phyloP scores from a whole-genome alignment of 2,113 vertebrate species.

The Mirza zaza region DNA sequence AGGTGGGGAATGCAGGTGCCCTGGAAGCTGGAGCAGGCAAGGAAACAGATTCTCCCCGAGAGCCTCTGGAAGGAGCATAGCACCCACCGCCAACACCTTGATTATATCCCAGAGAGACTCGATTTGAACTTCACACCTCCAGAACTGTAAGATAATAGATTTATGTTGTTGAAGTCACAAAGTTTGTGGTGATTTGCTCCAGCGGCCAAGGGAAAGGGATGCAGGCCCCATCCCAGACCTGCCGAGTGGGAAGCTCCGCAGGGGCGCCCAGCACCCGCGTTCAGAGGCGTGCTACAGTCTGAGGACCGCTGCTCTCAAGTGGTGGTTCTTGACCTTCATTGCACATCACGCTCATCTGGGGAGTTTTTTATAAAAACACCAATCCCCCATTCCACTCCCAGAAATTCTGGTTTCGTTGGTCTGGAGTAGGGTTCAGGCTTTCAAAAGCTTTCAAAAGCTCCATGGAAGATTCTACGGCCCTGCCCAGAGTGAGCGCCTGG shows the following conservation, averaged over 20 bases:
- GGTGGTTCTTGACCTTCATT: background rate
- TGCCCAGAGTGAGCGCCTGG: background rate
- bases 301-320: background rate
- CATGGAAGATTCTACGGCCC: background rate
- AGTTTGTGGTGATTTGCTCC: background rate
- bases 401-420: background rate
- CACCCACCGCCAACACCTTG: background rate
- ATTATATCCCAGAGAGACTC: background rate
- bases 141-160: background rate
- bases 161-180: background rate
- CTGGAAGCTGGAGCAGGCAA: background rate
- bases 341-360: background rate
- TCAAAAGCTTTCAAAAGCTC: background rate
- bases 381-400: background rate
- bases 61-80: background rate
- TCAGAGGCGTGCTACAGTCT: background rate
- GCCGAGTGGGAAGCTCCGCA: background rate
- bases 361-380: background rate
- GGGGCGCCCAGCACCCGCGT: background rate
- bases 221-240: background rate
- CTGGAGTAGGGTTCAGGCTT: background rate
- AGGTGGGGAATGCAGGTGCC: background rate
- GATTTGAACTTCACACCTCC: background rate
- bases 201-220: background rate
- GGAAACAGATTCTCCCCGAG: background rate